Percentiles rank a stretch among this genome's conserved stretches.
Conservation (phyloP, 1,140 invertebrate genomes). For the Brachionus koreanus region DNA sequence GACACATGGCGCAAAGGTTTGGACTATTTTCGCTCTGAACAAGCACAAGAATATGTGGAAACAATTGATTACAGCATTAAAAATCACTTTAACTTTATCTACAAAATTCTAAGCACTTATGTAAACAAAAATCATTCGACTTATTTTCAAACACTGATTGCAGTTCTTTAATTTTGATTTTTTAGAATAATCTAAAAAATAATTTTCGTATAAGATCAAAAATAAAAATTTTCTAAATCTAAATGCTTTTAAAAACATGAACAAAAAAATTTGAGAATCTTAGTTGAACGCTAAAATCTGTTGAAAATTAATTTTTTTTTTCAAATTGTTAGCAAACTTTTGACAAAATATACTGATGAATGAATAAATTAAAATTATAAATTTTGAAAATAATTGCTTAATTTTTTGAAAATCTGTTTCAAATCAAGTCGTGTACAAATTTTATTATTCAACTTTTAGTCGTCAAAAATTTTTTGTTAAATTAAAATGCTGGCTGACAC, state of each 20-base stretch:
- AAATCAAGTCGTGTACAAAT: not conserved
- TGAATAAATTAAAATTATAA: no score
- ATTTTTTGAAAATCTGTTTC: not conserved
- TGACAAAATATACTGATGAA: no score
- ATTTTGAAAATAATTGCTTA: no score
- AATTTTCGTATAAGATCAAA: no score
- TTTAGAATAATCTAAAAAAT: no score
- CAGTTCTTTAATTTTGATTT: not conserved
- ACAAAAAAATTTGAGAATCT: no score
- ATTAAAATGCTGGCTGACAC: slow-evolving; percentile 39
- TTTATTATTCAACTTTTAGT: not conserved
- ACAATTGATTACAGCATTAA: not conserved
- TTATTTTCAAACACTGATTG: slow-evolving; percentile 34
- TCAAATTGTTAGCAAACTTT: no score
- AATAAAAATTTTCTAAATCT: no score
- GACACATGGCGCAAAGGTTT: slow-evolving; percentile 38
- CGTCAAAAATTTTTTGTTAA: not conserved
- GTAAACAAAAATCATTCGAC: slow-evolving; percentile 38
- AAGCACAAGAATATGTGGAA: not conserved
- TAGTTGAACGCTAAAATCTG: no score
- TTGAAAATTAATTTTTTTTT: no score
- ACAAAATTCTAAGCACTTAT: slow-evolving; percentile 21
- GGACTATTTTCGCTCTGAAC: not conserved
- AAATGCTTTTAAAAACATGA: no score
- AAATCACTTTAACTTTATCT: slow-evolving; percentile 28